Evolutionary conservation across 2,113 vertebrate species (phyloP).

Genomic region (Lasiurus borealis): DNA sequence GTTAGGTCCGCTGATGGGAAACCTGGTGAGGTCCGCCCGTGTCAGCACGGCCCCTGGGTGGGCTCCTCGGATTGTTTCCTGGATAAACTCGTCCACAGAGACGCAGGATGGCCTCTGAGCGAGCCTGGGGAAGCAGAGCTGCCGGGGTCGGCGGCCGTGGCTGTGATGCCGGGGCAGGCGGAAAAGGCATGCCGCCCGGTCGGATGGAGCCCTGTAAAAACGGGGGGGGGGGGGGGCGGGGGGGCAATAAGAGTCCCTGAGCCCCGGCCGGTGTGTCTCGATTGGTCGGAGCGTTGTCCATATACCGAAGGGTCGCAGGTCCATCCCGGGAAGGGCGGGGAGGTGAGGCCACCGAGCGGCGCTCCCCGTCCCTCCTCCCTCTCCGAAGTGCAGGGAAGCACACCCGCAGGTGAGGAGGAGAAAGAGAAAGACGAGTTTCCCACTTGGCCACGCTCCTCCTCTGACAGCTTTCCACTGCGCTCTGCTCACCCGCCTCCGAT

Average conservation of each 20-base stretch:
- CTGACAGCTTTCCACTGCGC: neutral
- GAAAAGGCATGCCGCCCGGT: accelerated
- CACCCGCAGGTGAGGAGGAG: neutral
- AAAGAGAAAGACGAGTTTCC: neutral
- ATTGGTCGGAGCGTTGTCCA: neutral
- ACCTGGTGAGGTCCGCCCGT: neutral
- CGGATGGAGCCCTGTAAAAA: accelerated
- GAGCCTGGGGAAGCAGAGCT: accelerated
- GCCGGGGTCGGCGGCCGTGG: accelerated
- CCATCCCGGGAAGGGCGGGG: too few relatives aligned
- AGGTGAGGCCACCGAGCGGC: too few relatives aligned
- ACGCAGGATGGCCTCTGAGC: accelerated
- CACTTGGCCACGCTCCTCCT: neutral
- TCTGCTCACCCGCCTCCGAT: neutral
- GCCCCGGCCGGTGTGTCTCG: too few relatives aligned
- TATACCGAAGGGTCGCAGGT: neutral
- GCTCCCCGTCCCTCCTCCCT: neutral
- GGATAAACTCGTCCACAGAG: neutral
- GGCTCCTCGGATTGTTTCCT: neutral
- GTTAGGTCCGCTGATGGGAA: neutral
- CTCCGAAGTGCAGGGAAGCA: neutral
- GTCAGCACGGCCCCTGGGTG: neutral
- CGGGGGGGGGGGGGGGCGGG: neutral
- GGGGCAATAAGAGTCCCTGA: neutral
- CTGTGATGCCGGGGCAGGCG: accelerated